phyloP scores from a whole-genome alignment of 2,888 invertebrate species.

The Chromoteleia sp. region DNA sequence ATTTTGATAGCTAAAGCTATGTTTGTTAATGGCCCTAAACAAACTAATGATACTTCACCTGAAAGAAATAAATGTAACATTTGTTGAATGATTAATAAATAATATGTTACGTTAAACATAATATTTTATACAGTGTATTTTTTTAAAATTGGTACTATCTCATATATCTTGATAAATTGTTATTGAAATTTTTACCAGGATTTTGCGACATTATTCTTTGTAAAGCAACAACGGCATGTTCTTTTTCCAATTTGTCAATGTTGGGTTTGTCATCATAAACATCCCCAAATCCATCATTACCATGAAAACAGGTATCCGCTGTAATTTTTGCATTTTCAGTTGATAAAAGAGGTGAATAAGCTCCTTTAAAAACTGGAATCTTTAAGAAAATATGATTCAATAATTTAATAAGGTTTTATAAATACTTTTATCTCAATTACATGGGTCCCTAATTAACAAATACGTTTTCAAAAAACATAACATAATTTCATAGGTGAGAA shows the following conservation, averaged over 20 bases:
- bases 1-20: conserved; percentile 90
- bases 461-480: too few species aligned
- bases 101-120: too few species aligned
- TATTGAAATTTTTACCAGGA: conserved; percentile 83
- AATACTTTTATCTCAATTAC: too few species aligned
- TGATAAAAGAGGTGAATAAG: conserved; percentile 85
- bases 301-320: conserved; percentile 86
- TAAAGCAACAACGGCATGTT: conserved; percentile 88
- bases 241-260: conserved; percentile 84
- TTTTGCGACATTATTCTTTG: conserved; percentile 86
- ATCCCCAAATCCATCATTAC: conserved; percentile 91
- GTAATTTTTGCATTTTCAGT: conserved; percentile 79
- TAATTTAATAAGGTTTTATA: too few species aligned
- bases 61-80: conserved; percentile 77
- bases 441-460: too few species aligned
- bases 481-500: too few species aligned
- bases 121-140: neutral
- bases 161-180: neutral
- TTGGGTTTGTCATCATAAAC: conserved; percentile 85
- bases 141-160: neutral
- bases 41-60: conserved; percentile 87
- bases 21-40: conserved; percentile 92
- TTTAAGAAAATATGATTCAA: conserved; percentile 78
- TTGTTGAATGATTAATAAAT: neutral
- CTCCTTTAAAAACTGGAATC: conserved; percentile 90